These are phyloP conservation scores for Gavia stellata DNA, from an alignment of 2,113 vertebrate species.

Conservation along the genomic window DNA sequence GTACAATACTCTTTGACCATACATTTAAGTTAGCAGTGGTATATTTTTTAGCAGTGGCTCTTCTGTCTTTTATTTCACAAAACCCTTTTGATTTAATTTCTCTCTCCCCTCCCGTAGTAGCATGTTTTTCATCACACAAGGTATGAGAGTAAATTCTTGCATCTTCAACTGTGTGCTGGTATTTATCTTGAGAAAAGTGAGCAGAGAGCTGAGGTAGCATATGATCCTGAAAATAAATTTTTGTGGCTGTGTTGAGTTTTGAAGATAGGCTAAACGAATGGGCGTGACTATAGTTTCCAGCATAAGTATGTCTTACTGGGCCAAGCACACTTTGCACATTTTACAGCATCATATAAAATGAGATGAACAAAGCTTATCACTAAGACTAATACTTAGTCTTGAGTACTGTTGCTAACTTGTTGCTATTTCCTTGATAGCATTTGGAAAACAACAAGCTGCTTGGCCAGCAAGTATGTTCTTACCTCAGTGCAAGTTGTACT, in stretches of 20 bases:
- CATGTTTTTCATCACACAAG: neutral
- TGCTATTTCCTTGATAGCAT: neutral
- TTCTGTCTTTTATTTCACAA: neutral
- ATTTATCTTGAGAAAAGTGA: neutral
- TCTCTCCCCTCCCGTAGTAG: neutral
- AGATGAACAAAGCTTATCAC: neutral
- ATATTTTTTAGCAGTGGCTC: neutral
- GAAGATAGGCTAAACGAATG: neutral
- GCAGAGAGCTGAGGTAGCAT: neutral
- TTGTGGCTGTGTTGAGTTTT: neutral
- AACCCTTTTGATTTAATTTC: neutral
- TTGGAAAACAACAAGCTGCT: neutral
- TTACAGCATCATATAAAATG: neutral
- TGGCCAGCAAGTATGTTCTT: neutral
- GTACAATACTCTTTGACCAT: neutral
- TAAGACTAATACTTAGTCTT: neutral
- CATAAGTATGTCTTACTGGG: neutral
- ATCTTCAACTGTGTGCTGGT: neutral
- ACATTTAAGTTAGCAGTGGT: neutral
- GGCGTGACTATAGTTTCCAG: neutral
- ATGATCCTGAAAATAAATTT: neutral
- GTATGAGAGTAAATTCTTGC: neutral
- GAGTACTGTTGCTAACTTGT: neutral
- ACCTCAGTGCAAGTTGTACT: neutral
- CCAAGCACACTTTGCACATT: accelerated